Evolutionary conservation across 2,888 invertebrate genomes (phyloP).

Genomic region (Idaea aversata): DNA sequence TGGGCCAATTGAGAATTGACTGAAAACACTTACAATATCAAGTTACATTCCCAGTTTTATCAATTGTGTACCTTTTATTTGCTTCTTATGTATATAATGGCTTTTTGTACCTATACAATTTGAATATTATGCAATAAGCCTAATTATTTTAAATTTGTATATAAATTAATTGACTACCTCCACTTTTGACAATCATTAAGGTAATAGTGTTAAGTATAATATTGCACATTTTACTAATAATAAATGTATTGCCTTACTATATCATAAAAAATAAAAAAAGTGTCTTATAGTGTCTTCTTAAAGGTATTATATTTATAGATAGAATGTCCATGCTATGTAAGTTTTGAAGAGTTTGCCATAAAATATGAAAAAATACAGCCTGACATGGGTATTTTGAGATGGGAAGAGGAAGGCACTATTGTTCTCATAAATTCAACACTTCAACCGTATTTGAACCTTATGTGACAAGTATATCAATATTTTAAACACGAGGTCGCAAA

Average conservation of each 20-base stretch:
- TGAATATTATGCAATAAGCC: background rate
- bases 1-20: background rate
- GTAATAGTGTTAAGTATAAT: background rate
- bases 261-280: background rate
- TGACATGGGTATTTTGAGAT: too few species aligned
- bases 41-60: background rate
- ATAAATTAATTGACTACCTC: conserved; percentile 3
- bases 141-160: background rate
- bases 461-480: too few species aligned
- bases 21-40: background rate
- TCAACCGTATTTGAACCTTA: too few species aligned
- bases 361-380: too few species aligned
- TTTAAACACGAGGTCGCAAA: too few species aligned
- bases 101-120: background rate
- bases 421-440: too few species aligned
- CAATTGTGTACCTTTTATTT: background rate
- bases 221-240: background rate
- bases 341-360: too few species aligned
- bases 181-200: background rate
- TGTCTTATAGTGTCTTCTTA: background rate
- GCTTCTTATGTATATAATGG: background rate
- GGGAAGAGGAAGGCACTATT: too few species aligned
- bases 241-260: background rate
- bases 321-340: background rate
- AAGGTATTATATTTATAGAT: background rate